Percentiles rank a stretch among this genome's conserved stretches.
Conservation (phyloP, 1,140 invertebrate species). For the Pseudomyrmex flavicornis region DNA sequence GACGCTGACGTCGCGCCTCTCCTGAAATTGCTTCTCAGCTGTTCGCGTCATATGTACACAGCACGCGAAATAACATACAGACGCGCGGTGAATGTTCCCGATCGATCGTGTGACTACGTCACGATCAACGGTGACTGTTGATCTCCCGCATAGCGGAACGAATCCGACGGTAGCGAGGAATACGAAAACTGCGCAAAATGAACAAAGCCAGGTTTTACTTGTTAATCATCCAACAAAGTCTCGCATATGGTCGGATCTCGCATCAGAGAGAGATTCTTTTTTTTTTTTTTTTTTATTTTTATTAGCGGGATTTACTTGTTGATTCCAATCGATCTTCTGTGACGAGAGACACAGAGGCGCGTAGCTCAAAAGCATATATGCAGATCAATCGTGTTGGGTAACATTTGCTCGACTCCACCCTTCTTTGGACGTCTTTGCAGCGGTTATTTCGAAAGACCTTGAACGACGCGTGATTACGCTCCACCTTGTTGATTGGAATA, state of each 20-base stretch:
- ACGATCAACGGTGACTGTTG: slow-evolving; percentile 33
- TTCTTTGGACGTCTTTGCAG: neutral
- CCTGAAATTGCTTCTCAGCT: slow-evolving; percentile 51
- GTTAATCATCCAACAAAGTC: too few relatives aligned
- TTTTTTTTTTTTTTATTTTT: too few relatives aligned
- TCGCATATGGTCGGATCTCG: too few relatives aligned
- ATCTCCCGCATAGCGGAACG: neutral
- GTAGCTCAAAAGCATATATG: too few relatives aligned
- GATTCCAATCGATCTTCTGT: too few relatives aligned
- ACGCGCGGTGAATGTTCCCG: neutral
- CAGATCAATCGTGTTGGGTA: neutral
- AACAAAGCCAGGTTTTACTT: too few relatives aligned
- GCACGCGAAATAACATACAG: neutral
- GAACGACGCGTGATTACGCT: neutral
- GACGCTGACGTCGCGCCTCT: neutral
- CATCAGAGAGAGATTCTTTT: too few relatives aligned
- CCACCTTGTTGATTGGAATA: neutral
- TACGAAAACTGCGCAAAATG: neutral
- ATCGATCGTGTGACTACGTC: slow-evolving; percentile 37
- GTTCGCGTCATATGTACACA: slow-evolving; percentile 2
- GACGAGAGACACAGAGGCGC: too few relatives aligned
- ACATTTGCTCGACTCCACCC: neutral
- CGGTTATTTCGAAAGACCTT: slow-evolving; percentile 53
- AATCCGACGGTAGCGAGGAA: neutral
- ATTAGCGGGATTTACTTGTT: too few relatives aligned